Conservation (phyloP, 1,140 invertebrate genomes). For the Pseudomyrmex gracilis region DNA sequence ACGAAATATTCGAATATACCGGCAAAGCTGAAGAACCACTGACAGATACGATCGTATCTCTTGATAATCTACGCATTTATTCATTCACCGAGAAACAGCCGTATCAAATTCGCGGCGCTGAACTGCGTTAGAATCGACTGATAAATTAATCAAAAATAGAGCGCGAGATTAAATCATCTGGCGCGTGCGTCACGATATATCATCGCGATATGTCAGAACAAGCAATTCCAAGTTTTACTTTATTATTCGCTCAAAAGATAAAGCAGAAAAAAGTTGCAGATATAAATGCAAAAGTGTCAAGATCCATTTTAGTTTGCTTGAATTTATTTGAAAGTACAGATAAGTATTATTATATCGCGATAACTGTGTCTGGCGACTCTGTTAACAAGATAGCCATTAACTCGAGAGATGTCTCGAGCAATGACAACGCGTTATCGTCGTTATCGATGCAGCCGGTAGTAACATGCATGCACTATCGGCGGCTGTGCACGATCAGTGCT, state of each 20-base stretch:
- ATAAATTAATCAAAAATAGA: conserved; percentile 32
- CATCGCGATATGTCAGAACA: background rate
- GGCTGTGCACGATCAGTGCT: conserved; percentile 44
- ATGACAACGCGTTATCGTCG: conserved; percentile 29
- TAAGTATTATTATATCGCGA: background rate
- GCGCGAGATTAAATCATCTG: conserved; percentile 6
- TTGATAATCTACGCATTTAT: conserved; percentile 46
- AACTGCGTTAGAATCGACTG: background rate
- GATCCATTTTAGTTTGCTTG: background rate
- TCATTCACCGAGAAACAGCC: conserved; percentile 33
- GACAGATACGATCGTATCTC: conserved; percentile 21
- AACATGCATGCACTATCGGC: conserved; percentile 20
- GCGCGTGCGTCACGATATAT: background rate
- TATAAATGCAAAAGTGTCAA: background rate
- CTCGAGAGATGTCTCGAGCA: background rate
- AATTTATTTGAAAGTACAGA: background rate
- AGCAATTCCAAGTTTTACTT: background rate
- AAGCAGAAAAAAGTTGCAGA: background rate
- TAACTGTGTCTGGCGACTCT: background rate
- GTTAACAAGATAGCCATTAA: conserved; percentile 42
- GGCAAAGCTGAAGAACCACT: conserved; percentile 11
- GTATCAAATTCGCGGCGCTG: conserved; percentile 13
- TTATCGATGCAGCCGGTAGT: conserved; percentile 38
- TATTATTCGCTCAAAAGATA: background rate
- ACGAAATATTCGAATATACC: conserved; percentile 9